Conservation (phyloP, 2,797 vertebrate genomes). For the Phalanger gymnotis region DNA sequence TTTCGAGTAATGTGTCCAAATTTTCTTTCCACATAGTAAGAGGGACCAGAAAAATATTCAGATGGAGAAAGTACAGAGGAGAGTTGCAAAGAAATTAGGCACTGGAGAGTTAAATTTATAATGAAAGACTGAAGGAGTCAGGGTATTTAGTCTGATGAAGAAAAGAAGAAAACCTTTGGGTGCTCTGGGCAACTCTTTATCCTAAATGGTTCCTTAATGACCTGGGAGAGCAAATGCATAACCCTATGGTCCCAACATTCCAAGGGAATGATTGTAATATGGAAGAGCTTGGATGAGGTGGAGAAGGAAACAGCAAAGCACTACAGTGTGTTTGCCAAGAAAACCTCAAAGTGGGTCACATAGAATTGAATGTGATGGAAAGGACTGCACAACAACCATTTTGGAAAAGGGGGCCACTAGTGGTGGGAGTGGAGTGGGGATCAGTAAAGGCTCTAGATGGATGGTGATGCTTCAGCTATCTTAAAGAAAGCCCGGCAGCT, state of each 20-base stretch:
- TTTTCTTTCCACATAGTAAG: not conserved
- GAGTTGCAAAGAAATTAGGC: not conserved
- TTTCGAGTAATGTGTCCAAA: not conserved
- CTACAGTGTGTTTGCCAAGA: not conserved
- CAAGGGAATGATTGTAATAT: too few species aligned
- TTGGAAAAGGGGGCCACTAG: not conserved
- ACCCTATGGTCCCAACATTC: too few species aligned
- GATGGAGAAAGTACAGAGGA: conserved; percentile 12
- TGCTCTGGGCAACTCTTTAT: too few species aligned
- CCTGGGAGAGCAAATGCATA: too few species aligned
- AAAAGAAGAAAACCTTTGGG: too few species aligned
- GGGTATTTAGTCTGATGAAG: too few species aligned
- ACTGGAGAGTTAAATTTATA: not conserved
- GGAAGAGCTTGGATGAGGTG: not conserved
- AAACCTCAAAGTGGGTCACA: not conserved
- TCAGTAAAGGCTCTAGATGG: not conserved
- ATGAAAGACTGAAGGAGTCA: too few species aligned
- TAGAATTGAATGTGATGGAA: not conserved
- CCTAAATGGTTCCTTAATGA: too few species aligned
- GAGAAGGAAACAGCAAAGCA: not conserved
- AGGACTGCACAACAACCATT: not conserved
- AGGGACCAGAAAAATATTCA: not conserved
- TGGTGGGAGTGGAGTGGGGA: not conserved
- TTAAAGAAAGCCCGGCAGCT: not conserved
- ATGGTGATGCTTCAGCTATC: not conserved